Percentiles rank a stretch among this genome's conserved stretches.
These are phyloP conservation scores for Diachasmimorpha longicaudata DNA, from an alignment of 1,140 invertebrate genomes.

Conservation along the genomic window DNA sequence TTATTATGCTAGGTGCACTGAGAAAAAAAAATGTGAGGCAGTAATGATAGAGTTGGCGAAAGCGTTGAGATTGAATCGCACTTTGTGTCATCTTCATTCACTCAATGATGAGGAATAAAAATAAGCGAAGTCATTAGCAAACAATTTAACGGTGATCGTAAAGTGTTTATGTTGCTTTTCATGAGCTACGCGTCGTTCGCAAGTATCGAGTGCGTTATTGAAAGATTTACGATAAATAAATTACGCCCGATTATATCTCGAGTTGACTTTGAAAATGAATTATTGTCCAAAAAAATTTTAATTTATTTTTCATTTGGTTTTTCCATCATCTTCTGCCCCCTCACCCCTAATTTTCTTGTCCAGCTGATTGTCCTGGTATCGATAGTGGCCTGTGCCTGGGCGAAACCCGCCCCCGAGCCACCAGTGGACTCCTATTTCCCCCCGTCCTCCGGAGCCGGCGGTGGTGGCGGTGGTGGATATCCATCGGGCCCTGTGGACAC, in stretches of 20 bases:
- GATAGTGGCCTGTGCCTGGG: constrained; percentile 36
- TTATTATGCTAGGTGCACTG: constrained; percentile 20
- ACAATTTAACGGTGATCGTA: neutral
- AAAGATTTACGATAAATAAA: no score
- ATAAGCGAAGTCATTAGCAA: neutral
- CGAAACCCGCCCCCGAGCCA: constrained; percentile 47
- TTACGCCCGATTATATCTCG: no score
- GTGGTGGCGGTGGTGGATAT: constrained; percentile 38
- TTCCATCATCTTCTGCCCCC: no score
- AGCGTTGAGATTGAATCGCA: constrained; percentile 47
- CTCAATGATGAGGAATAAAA: neutral
- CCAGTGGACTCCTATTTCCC: constrained; percentile 49
- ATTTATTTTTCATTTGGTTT: no score
- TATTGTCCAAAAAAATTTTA: no score
- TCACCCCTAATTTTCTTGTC: neutral
- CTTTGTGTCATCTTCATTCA: constrained; percentile 17
- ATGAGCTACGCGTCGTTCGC: neutral
- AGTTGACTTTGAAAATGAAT: no score
- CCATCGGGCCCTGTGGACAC: constrained; percentile 57
- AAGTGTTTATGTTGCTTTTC: neutral
- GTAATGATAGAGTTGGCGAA: constrained; percentile 37
- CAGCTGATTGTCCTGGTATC: constrained; percentile 37
- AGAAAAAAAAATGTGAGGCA: constrained; percentile 32
- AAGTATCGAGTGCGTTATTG: neutral
- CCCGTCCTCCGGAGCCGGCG: constrained; percentile 33